These are phyloP conservation scores for Catostylus mosaicus DNA, from an alignment of 30 jellyfish, hydroid and myxozoan species.

Conservation along the genomic window DNA sequence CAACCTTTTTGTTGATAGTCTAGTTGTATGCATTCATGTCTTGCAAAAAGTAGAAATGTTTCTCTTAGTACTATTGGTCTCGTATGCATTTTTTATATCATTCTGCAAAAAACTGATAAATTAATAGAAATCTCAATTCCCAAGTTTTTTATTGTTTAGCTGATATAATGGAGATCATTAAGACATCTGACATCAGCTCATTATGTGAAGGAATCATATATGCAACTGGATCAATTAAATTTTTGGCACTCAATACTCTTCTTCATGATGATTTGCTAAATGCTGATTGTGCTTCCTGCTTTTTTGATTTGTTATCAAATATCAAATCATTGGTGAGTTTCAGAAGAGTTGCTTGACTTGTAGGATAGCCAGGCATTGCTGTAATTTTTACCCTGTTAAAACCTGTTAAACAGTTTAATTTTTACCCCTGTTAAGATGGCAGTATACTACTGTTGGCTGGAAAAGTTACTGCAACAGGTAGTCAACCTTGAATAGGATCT, in stretches of 20 bases:
- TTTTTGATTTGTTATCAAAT: slow-evolving; percentile 25
- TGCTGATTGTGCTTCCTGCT: slow-evolving; percentile 44
- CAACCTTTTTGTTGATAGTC: too few relatives aligned
- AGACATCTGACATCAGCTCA: slow-evolving; percentile 23
- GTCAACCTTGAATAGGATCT: too few relatives aligned
- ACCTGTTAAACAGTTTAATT: too few relatives aligned
- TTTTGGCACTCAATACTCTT: slow-evolving; percentile 31
- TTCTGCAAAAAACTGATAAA: neutral
- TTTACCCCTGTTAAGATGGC: too few relatives aligned
- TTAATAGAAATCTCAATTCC: neutral
- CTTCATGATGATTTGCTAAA: slow-evolving; percentile 57
- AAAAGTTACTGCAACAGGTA: too few relatives aligned
- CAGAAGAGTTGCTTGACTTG: neutral
- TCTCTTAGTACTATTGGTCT: too few relatives aligned
- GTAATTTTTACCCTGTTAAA: too few relatives aligned
- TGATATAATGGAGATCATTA: slow-evolving; percentile 35
- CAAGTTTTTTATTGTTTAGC: slow-evolving; percentile 11
- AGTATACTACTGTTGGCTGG: too few relatives aligned
- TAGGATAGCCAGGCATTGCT: too few relatives aligned
- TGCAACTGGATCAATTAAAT: slow-evolving; percentile 65
- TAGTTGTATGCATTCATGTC: too few relatives aligned
- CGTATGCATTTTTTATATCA: too few relatives aligned
- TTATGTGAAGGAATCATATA: slow-evolving; percentile 56
- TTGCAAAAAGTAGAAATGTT: too few relatives aligned
- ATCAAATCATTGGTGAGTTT: slow-evolving; percentile 32